These are phyloP conservation scores for Wasmannia auropunctata DNA, from an alignment of 1,140 invertebrate species.

Conservation along the genomic window DNA sequence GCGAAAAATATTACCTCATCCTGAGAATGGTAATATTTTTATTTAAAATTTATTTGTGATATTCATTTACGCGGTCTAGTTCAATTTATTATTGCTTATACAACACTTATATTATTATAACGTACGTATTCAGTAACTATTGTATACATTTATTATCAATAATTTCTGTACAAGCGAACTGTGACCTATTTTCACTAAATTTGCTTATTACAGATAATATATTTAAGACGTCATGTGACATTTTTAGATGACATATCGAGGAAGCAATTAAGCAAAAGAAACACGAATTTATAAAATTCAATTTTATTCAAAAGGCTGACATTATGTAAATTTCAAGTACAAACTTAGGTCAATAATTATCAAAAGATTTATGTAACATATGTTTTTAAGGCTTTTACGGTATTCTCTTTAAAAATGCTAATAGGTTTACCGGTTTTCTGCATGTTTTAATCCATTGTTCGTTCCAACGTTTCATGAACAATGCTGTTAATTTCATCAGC, in stretches of 20 bases:
- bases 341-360: not conserved
- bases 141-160: not conserved
- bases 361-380: not conserved
- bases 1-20: no score
- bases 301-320: not conserved
- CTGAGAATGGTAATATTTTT: no score
- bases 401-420: no score
- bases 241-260: not conserved
- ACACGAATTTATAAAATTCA: slow-evolving; percentile 9
- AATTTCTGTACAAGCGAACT: not conserved
- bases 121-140: not conserved
- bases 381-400: no score
- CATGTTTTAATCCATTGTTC: no score
- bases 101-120: not conserved
- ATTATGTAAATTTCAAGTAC: not conserved
- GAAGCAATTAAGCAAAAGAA: not conserved
- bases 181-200: not conserved
- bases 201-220: not conserved
- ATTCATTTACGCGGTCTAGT: no score
- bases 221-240: not conserved
- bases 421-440: no score
- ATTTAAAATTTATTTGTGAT: no score
- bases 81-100: no score
- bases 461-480: no score
- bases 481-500: no score